These are phyloP conservation scores for Setipinna tenuifilis DNA, from an alignment of 2,797 vertebrate species.

Conservation along the genomic window DNA sequence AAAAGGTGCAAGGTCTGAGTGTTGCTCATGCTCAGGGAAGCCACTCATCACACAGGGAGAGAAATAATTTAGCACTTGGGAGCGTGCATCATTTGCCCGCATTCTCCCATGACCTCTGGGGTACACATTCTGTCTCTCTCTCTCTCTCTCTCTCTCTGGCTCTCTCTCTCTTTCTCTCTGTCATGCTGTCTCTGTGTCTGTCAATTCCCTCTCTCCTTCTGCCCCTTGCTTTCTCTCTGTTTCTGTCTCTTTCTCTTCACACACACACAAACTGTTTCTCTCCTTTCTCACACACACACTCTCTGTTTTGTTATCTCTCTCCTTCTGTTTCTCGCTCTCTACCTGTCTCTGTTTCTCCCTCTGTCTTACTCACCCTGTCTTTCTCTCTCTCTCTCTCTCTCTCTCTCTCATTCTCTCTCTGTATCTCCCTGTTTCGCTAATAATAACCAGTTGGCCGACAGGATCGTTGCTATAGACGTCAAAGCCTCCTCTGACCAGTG, in stretches of 20 bases:
- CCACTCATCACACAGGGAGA: background rate
- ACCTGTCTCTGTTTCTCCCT: background rate
- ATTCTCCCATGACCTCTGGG: slow-evolving; percentile 8
- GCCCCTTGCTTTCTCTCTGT: background rate
- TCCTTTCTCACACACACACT: no score
- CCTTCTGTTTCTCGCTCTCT: background rate
- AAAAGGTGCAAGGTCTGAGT: background rate
- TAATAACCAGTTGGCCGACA: slow-evolving; percentile 16
- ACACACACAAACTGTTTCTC: no score
- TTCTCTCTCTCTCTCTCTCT: no score
- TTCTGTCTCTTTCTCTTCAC: background rate
- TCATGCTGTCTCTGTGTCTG: no score
- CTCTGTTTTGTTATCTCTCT: background rate
- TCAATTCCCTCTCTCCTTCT: background rate
- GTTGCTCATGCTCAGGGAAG: slow-evolving; percentile 25
- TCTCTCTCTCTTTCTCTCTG: no score
- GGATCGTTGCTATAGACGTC: background rate
- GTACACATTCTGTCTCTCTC: background rate
- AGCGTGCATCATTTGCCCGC: background rate
- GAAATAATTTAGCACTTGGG: slow-evolving; percentile 13
- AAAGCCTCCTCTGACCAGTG: slow-evolving; percentile 20
- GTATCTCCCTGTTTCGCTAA: background rate
- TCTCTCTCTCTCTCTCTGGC: background rate
- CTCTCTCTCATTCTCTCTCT: background rate
- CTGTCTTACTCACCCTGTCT: background rate